Base-by-base conservation (phyloP, 2,888 invertebrate species). In the Eurois occulta region DNA sequence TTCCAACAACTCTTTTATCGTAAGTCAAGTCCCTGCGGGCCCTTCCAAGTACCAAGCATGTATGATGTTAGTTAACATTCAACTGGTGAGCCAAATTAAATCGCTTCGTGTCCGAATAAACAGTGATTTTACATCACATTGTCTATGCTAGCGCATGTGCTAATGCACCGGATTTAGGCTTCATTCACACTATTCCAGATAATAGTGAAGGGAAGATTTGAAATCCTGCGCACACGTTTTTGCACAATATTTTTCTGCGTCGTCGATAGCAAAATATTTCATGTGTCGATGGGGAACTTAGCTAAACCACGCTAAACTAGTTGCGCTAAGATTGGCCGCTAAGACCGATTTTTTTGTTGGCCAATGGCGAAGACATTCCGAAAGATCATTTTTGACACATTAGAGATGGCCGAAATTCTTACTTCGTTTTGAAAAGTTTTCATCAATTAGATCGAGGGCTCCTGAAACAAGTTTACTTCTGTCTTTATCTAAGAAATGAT, bases 61-160 rank as follows among this genome's bases (percentile, higher is more conserved):
- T 65, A 72, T 68, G 28, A 76, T 41, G 64, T 21, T 46, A 58
- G 38, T 83, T 83, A 67, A 58, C 38, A 83, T 83, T 77, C 83
- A 66, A n/a, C 46, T 16, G 52, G 78, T 43, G 73, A 84, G 72
- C 77, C 81, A 73, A 86, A 79, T 86, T 85, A 83, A 87, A 89
- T 85, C 89, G 72, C 85, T 78, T 84, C 90, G 90, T 88, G 88
- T 87, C 75, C 80, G 76, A 83, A 87, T 89, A 89, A 91, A 75
- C 78, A 65, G 67, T 48, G 72, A 60, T 76, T 82, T 78, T 72
- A 48, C 77, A 81, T 85, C 32, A 35, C 62, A 77, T 85, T 81
- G 48, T 32, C n/a, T 66, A 55, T 76, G 46, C 52, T 72, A 43
- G 60, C 10, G 60, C 60, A 48, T 69, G 28, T 62, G 68, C 21